Conservation (phyloP, 2,888 invertebrate genomes). For the Heliconius hortense region DNA sequence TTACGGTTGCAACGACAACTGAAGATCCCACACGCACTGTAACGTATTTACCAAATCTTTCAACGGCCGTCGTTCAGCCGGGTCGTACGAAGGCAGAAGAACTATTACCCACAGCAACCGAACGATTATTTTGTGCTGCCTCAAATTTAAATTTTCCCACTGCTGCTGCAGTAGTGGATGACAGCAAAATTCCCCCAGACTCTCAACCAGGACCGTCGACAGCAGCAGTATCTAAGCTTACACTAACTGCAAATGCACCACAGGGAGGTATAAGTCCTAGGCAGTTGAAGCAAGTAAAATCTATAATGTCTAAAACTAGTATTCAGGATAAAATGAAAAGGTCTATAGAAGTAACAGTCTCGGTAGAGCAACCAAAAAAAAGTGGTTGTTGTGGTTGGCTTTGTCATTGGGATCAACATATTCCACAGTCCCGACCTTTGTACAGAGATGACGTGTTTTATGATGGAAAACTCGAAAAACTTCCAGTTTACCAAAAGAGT, state of each 20-base stretch:
- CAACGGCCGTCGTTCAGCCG: conserved; percentile 49
- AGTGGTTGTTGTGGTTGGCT: conserved; percentile 59
- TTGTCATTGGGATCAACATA: conserved; percentile 67
- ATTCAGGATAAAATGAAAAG: conserved; percentile 51
- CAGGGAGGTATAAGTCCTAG: conserved; percentile 60
- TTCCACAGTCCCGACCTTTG: conserved; percentile 67
- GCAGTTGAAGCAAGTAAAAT: conserved; percentile 67
- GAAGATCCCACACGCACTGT: conserved; percentile 67
- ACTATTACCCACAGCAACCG: conserved; percentile 52
- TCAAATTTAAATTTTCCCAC: conserved; percentile 64
- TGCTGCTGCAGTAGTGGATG: conserved; percentile 64
- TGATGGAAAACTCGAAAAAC: conserved; percentile 60
- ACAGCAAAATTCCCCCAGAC: conserved; percentile 43
- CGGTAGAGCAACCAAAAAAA: conserved; percentile 51
- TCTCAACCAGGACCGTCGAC: conserved; percentile 60
- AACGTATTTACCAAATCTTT: conserved; percentile 69
- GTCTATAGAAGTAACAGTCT: conserved; percentile 52
- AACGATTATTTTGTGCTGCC: conserved; percentile 56
- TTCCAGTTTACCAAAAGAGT: conserved; percentile 70
- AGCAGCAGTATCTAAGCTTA: conserved; percentile 57
- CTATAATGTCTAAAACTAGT: conserved; percentile 61
- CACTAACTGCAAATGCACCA: conserved; percentile 59
- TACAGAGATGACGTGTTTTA: conserved; percentile 76
- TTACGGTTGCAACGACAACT: conserved; percentile 61
- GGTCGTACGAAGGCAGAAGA: conserved; percentile 49